Base-by-base conservation (phyloP, 2,113 vertebrate genomes). In the Leucopsar rothschildi region DNA sequence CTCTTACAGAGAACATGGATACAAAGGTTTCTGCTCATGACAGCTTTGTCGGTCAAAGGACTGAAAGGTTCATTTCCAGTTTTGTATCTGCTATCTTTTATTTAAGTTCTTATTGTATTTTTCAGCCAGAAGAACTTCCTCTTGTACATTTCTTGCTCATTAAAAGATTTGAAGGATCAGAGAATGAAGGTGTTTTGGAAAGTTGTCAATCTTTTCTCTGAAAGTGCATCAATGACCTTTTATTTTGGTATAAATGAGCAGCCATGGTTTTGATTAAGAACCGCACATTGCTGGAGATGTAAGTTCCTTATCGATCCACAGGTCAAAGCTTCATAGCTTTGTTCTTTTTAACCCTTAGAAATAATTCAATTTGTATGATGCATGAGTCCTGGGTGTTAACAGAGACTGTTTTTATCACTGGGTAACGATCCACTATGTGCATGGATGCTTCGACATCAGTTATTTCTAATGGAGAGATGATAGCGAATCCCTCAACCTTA, bases 201-300 rank as follows among this genome's bases (percentile, higher is more conserved):
- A 93, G 71, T 50, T 97, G 94, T 94, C 93, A 95, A 66, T 96
- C 82, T 96, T 50, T 63, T 60, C 76, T 88, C 90, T 95, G 89
- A 93, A 97, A 94, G 63, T 19, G 14, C 59, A 91, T 96, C 79
- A 72, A 57, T 96, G 95, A 96, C 95, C 96, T 98, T 97, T 96
- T 95, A 97, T 94, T 95, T 95, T 97, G 86, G 65, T 95, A 92
- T 77, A 97, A 98, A 97, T 96, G 95, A 96, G 90, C 80, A 44
- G 50, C 82, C 92, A 85, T 64, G 79, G 83, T 97, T 95, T 96
- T 97, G 92, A 97, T 95, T 97, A 96, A 96, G 91, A 97, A 82
- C 47, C 6, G 23, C 66, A 45, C 66, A 70, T 53, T 90, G 42
- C 73, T 95, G 63, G 45, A 96, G 75, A 90, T 86, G 65, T 84